phyloP scores from a whole-genome alignment of 2,888 invertebrate genomes.

The Lumbricus terrestris region DNA sequence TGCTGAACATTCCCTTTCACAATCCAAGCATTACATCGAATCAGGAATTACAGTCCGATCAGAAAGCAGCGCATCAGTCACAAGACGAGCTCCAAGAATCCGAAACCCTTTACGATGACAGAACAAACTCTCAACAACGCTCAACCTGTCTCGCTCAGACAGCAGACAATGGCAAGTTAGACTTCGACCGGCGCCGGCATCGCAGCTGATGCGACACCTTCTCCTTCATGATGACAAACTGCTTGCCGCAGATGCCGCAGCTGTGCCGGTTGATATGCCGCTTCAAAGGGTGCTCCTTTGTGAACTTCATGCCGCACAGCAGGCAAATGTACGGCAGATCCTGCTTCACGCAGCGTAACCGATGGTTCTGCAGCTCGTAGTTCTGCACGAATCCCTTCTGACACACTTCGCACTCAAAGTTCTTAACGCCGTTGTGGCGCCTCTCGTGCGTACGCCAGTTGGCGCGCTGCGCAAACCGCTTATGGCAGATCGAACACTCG shows the following conservation, averaged over 20 bases:
- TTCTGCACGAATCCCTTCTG: conserved; percentile 20
- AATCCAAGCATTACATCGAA: not conserved
- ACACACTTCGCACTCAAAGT: conserved; percentile 18
- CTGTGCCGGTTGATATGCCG: conserved; percentile 19
- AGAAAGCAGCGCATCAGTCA: not conserved
- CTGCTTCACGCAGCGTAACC: conserved; percentile 19
- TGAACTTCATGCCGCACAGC: conserved; percentile 19
- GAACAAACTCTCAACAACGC: not conserved
- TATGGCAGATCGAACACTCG: conserved; percentile 22
- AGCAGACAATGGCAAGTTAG: not conserved
- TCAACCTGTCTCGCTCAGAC: not conserved
- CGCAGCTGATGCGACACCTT: conserved; percentile 24
- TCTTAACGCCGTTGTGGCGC: conserved; percentile 18
- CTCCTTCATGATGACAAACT: conserved; percentile 25
- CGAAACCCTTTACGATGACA: not conserved
- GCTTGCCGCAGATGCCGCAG: conserved; percentile 22
- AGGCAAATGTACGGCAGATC: conserved; percentile 17
- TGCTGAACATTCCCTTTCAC: not conserved
- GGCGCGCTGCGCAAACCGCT: conserved; percentile 23
- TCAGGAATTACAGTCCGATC: not conserved
- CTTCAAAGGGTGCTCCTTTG: conserved; percentile 23
- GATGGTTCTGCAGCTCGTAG: conserved; percentile 23
- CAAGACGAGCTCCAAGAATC: not conserved
- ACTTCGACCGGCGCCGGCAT: conserved; percentile 20
- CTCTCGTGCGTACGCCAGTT: conserved; percentile 29